Evolutionary conservation across 2,113 vertebrate species (phyloP).

Genomic region (Larimichthys crocea): DNA sequence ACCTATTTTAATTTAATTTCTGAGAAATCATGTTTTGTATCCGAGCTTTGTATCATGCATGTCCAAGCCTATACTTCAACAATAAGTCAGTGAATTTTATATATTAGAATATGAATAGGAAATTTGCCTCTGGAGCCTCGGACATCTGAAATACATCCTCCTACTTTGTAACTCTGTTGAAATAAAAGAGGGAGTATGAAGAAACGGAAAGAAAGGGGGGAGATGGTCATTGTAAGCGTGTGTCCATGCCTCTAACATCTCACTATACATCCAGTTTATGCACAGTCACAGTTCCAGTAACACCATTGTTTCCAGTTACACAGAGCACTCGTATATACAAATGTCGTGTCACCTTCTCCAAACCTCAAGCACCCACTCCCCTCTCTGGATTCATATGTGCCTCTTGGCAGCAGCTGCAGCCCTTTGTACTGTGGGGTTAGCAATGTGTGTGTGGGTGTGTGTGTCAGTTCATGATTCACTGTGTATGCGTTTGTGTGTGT

Average conservation of each 20-base stretch:
- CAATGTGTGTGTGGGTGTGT: constrained; percentile 41
- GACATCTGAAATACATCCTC: neutral
- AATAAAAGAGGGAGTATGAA: neutral
- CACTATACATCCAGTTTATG: neutral
- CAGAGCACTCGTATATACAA: constrained; percentile 15
- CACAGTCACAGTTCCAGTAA: neutral
- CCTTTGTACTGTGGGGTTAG: constrained; percentile 55
- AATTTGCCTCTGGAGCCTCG: neutral
- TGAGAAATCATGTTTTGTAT: neutral
- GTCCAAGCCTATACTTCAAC: neutral
- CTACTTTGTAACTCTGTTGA: neutral
- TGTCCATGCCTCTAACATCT: neutral
- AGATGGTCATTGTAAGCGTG: neutral
- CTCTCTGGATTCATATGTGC: constrained; percentile 31
- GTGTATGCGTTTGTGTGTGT: constrained; percentile 47
- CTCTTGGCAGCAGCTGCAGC: constrained; percentile 65
- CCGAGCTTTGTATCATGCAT: neutral
- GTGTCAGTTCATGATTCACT: constrained; percentile 36
- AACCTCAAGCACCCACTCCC: constrained; percentile 39
- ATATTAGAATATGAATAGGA: neutral
- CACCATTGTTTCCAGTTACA: constrained; percentile 5
- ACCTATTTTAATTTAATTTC: neutral
- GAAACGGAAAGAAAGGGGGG: neutral
- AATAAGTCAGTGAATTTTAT: neutral
- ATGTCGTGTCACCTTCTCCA: constrained; percentile 23